phyloP scores from a whole-genome alignment of 2,888 invertebrate species.

The Norana najaformis region DNA sequence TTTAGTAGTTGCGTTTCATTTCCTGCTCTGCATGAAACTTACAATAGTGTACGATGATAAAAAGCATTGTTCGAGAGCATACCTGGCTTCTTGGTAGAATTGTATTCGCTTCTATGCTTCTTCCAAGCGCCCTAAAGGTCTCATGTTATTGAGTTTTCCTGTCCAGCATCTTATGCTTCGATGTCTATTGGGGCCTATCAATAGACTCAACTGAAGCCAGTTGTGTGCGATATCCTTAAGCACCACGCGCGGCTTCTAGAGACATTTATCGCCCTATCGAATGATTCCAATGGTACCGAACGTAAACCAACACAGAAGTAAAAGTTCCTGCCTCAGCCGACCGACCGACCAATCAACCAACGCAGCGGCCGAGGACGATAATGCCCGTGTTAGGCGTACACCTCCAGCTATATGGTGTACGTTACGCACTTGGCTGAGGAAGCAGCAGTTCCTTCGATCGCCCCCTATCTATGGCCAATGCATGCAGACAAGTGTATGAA shows the following conservation, averaged over 20 bases:
- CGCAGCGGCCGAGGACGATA: neutral
- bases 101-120: neutral
- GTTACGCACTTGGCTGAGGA: neutral
- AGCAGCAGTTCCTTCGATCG: neutral
- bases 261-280: neutral
- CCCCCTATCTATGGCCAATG: conserved; percentile 3
- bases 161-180: neutral
- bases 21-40: neutral
- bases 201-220: neutral
- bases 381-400: neutral
- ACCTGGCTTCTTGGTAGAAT: neutral
- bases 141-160: neutral
- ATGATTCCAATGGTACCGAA: neutral
- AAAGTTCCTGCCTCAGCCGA: neutral
- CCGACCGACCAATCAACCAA: neutral
- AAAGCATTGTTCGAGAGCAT: neutral
- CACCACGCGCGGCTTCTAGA: neutral
- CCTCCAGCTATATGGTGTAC: neutral
- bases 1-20: neutral
- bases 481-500: conserved; percentile 5
- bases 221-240: neutral
- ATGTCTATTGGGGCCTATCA: neutral
- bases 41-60: neutral
- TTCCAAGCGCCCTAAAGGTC: neutral
- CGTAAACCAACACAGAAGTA: conserved; percentile 3